Evolutionary conservation across 2,797 vertebrate genomes (phyloP).

Genomic region (Spondyliosoma cantharus): DNA sequence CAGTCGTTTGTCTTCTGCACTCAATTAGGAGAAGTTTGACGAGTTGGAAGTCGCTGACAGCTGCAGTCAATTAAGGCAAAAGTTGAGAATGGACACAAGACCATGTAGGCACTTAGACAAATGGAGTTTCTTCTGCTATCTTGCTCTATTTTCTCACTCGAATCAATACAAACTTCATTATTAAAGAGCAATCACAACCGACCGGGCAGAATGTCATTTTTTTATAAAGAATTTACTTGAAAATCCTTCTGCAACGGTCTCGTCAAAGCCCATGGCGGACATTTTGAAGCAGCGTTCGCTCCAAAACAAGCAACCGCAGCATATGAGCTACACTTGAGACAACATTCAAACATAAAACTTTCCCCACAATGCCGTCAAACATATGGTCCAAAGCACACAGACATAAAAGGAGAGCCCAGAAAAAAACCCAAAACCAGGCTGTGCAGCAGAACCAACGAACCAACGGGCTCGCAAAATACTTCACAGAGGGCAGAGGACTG

Average conservation of each 20-base stretch:
- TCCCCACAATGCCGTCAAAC: constrained; percentile 60
- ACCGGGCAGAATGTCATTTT: constrained; percentile 13
- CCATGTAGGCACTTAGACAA: neutral
- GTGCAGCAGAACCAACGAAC: constrained; percentile 32
- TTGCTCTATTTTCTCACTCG: constrained; percentile 10
- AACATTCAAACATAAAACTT: constrained; percentile 54
- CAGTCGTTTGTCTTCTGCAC: constrained; percentile 24
- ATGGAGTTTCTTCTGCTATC: constrained; percentile 11
- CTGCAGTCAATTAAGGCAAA: constrained; percentile 46
- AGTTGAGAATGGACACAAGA: constrained; percentile 20
- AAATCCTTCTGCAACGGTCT: constrained; percentile 25
- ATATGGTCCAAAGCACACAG: constrained; percentile 54
- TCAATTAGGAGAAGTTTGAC: constrained; percentile 46
- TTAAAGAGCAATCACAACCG: neutral
- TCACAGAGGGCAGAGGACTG: constrained; percentile 12
- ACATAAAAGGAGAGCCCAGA: constrained; percentile 49
- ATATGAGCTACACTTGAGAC: constrained; percentile 47
- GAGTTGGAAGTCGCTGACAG: constrained; percentile 34
- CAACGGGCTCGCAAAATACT: constrained; percentile 19
- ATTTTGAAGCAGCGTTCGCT: constrained; percentile 42
- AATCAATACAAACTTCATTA: constrained; percentile 33
- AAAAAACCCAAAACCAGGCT: constrained; percentile 35
- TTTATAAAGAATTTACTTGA: constrained; percentile 34
- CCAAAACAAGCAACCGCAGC: constrained; percentile 63
- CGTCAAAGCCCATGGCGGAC: constrained; percentile 30